These are phyloP conservation scores for Drosophila subpulchrella DNA, from an alignment of 1,140 invertebrate species.

Conservation along the genomic window DNA sequence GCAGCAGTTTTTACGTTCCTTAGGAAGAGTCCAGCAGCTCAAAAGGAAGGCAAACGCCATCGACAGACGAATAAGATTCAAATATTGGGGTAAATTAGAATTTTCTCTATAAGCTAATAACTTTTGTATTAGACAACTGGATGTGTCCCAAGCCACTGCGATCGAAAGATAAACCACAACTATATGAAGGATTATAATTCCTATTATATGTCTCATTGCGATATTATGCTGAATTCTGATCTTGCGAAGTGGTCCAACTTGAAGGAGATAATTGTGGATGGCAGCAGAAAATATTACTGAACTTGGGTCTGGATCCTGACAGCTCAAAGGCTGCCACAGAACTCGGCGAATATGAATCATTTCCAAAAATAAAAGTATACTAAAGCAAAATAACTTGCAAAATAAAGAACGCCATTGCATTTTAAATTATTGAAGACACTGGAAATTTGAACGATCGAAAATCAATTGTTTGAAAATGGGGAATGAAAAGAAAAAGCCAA, in stretches of 20 bases:
- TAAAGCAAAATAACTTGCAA: not conserved
- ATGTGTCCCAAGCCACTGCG: not conserved
- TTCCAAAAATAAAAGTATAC: not conserved
- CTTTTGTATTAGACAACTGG: not conserved
- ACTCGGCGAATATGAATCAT: not conserved
- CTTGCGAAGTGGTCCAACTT: not conserved
- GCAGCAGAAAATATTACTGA: not conserved
- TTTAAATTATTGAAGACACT: not conserved
- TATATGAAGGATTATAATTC: not conserved
- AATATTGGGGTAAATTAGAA: not conserved
- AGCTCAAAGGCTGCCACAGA: not conserved
- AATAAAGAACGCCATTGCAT: not conserved
- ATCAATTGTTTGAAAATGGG: not conserved
- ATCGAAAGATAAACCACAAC: not conserved
- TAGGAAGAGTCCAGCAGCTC: not conserved
- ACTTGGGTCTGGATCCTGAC: not conserved
- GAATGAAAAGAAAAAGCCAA: not conserved
- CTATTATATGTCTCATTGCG: not conserved
- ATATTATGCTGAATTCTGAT: not conserved
- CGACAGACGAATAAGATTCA: not conserved
- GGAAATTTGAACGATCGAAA: not conserved
- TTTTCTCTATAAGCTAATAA: not conserved
- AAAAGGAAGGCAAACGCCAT: not conserved
- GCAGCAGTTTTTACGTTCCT: not conserved
- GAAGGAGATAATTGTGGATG: not conserved